These are phyloP conservation scores for Drusus annulatus DNA, from an alignment of 1,140 invertebrate genomes.

Conservation along the genomic window DNA sequence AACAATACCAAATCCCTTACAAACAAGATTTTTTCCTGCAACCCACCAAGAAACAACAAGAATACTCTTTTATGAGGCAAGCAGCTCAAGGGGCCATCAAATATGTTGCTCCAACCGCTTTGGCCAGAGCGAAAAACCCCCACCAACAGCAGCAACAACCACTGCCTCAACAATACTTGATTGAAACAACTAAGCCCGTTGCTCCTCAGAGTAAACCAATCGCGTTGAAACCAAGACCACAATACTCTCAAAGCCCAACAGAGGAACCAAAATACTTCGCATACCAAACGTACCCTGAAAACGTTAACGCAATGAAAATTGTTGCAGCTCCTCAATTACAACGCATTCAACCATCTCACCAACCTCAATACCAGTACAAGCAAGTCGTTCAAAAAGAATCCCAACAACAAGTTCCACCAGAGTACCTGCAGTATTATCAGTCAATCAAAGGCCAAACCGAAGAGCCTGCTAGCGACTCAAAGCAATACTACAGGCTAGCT, in stretches of 20 bases:
- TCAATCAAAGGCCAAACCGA: conserved; percentile 51
- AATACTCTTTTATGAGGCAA: conserved; percentile 30
- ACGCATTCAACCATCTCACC: not conserved
- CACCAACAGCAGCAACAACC: conserved; percentile 16
- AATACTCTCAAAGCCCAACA: conserved; percentile 41
- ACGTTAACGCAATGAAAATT: conserved; percentile 52
- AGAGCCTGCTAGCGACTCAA: conserved; percentile 46
- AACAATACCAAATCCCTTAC: conserved; percentile 38
- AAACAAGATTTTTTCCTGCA: conserved; percentile 29
- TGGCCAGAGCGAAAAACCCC: conserved; percentile 40
- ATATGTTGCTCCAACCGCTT: conserved; percentile 43
- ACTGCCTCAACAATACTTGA: conserved; percentile 56
- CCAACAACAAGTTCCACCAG: conserved; percentile 34
- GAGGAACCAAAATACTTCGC: conserved; percentile 53
- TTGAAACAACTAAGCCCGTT: conserved; percentile 56
- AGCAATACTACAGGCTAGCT: conserved; percentile 44
- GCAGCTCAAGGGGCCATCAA: conserved; percentile 44
- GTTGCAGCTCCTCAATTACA: conserved; percentile 55
- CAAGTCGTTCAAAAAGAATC: conserved; percentile 46
- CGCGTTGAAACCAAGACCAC: conserved; percentile 40
- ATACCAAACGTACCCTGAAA: conserved; percentile 50
- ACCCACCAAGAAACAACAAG: conserved; percentile 34
- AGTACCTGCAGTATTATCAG: conserved; percentile 57
- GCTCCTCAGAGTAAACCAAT: conserved; percentile 27
- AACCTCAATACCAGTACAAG: conserved; percentile 45